These are phyloP conservation scores for Chydorus sphaericus DNA, from an alignment of 2,888 invertebrate species.

Conservation along the genomic window DNA sequence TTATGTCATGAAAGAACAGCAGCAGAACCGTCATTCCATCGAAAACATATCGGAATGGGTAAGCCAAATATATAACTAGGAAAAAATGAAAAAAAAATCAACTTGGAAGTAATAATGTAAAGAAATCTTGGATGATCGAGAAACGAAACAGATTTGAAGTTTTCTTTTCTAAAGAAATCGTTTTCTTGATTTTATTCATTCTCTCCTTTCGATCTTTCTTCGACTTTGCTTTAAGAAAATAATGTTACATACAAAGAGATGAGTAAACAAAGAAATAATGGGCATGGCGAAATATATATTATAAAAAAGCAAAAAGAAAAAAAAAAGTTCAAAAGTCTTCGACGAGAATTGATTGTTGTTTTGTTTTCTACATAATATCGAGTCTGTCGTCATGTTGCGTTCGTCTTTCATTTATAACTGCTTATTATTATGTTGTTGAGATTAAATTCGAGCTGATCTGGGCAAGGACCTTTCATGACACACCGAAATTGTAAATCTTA, in stretches of 20 bases:
- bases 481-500: not conserved
- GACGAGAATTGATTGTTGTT: not conserved
- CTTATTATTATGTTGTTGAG: not conserved
- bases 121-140: too few relatives aligned
- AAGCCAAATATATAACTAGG: too few relatives aligned
- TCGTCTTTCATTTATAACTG: not conserved
- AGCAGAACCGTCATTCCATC: too few relatives aligned
- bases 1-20: too few relatives aligned
- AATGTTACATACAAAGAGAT: constrained; percentile 2
- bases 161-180: too few relatives aligned
- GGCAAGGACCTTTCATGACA: constrained; percentile 1
- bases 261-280: not conserved
- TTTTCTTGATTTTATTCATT: too few relatives aligned
- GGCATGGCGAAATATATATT: not conserved
- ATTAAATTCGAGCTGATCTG: constrained; percentile 3
- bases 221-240: not conserved
- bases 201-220: too few relatives aligned
- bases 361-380: not conserved
- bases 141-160: too few relatives aligned
- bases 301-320: not conserved
- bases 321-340: constrained; percentile 3
- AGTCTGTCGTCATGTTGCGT: not conserved
- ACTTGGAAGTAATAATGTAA: too few relatives aligned
- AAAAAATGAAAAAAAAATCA: too few relatives aligned
- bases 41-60: too few relatives aligned